These are phyloP conservation scores for Psilopogon haemacephalus DNA, from an alignment of 2,113 vertebrate species.

Conservation along the genomic window DNA sequence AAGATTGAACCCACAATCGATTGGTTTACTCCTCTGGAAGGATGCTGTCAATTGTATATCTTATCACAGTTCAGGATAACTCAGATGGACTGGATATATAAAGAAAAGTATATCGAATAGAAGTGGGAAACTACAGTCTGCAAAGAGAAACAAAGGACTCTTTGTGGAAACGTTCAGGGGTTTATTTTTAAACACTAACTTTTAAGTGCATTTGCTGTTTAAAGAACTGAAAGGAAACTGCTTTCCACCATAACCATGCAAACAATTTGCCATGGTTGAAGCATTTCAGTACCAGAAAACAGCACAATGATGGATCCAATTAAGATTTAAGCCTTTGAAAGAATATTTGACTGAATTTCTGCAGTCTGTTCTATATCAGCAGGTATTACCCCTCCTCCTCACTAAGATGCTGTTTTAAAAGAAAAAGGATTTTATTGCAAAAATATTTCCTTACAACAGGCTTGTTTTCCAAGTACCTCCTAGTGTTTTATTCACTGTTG, in stretches of 20 bases:
- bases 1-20: not conserved
- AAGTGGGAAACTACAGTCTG: not conserved
- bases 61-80: not conserved
- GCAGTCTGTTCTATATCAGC: constrained; percentile 36
- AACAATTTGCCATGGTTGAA: constrained; percentile 20
- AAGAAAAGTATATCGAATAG: not conserved
- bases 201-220: not conserved
- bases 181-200: constrained; percentile 5
- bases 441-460: not conserved
- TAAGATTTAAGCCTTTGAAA: constrained; percentile 35
- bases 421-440: not conserved
- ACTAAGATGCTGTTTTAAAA: not conserved
- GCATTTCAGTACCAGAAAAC: constrained; percentile 13
- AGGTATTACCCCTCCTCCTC: not conserved
- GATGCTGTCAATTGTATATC: not conserved
- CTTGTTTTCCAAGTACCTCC: not conserved
- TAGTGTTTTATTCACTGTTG: constrained; percentile 8
- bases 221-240: constrained; percentile 9
- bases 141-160: not conserved
- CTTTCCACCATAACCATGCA: not conserved
- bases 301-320: constrained; percentile 26
- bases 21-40: not conserved
- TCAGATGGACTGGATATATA: not conserved
- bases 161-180: not conserved
- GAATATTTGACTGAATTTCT: not conserved